Base-by-base conservation (phyloP, 2,888 invertebrate genomes). In the Podabrus alpinus region DNA sequence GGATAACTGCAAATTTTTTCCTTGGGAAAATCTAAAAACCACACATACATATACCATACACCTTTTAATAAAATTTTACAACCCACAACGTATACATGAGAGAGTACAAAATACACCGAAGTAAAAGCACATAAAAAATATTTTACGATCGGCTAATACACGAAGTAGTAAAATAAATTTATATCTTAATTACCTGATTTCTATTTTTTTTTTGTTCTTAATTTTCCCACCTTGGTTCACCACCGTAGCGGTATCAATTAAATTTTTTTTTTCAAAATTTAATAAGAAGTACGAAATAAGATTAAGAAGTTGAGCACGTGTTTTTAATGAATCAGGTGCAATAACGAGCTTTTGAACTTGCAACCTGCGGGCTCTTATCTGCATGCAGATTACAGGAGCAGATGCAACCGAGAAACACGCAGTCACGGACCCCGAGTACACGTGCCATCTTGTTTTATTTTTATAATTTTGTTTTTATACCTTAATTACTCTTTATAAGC, bases 301-400 rank as follows among this genome's bases (percentile, higher is more conserved):
- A 73, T 73, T 72, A 69, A 75, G 60, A 17, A 66, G 69, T 59
- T 67, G 69, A 62, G 72, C 75, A 69, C 75, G 75, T 59, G 75
- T 72, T 72, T 59, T 74, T 74, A 76, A 76, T 76, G 76, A 76
- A 76, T 76, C 76, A 76, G 76, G 76, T 76, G 76, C 71, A 76
- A 45, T 62, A 74, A 67, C 61, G 74, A 74, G 76, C 72, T 64
- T 68, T 73, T 75, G 73, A 66, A 68, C 67, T 71, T 61, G 74
- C 72, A 75, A 75, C 76, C 73, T 67, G 71, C 68, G 64, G 76
- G 60, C 66, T 69, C 61, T 67, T 73, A 76, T 76, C 71, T 73
- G 68, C 73, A 76, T 76, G 76, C 73, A 76, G 76, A 76, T 76
- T 76, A 71, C 76, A 69, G 70, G 73, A 62, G 73, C 76, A 76